Percentiles rank a stretch among this genome's conserved stretches.
phyloP scores from a whole-genome alignment of 2,888 invertebrate species.

The Sphecodes monilicornis region DNA sequence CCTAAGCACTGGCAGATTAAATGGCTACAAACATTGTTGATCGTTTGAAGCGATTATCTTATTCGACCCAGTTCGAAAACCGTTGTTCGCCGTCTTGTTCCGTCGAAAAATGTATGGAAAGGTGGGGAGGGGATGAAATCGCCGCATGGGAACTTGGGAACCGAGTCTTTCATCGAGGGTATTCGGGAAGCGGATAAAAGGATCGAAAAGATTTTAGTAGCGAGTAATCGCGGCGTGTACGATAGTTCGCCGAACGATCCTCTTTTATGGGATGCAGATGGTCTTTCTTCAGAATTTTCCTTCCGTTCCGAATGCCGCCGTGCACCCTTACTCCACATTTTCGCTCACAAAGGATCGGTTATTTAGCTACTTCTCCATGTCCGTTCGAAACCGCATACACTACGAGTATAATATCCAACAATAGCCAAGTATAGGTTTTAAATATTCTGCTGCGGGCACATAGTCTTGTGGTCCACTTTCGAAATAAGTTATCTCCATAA shows the following conservation, averaged over 20 bases:
- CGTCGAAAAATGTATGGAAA: constrained; percentile 12
- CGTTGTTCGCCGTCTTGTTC: constrained; percentile 33
- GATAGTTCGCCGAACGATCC: constrained; percentile 44
- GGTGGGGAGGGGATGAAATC: constrained; percentile 13
- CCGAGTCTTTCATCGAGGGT: constrained; percentile 41
- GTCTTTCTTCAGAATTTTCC: constrained; percentile 25
- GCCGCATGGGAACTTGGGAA: constrained; percentile 25
- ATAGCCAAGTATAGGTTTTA: neutral
- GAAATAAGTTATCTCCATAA: neutral
- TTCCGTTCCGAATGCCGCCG: constrained; percentile 16
- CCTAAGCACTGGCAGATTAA: neutral
- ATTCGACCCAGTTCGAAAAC: constrained; percentile 17
- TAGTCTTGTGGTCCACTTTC: neutral
- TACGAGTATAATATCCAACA: neutral
- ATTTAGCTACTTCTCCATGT: constrained; percentile 20
- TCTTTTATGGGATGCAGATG: constrained; percentile 37
- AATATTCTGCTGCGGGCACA: constrained; percentile 21
- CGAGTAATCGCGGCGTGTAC: constrained; percentile 46
- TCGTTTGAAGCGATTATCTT: constrained; percentile 14
- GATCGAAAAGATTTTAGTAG: constrained; percentile 55
- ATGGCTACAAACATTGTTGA: neutral
- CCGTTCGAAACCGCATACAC: constrained; percentile 14
- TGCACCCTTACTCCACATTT: constrained; percentile 28
- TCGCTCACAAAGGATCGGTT: constrained; percentile 35
- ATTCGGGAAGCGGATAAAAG: constrained; percentile 53